phyloP scores from a whole-genome alignment of 2,888 invertebrate genomes.

The Protophormia terraenovae region DNA sequence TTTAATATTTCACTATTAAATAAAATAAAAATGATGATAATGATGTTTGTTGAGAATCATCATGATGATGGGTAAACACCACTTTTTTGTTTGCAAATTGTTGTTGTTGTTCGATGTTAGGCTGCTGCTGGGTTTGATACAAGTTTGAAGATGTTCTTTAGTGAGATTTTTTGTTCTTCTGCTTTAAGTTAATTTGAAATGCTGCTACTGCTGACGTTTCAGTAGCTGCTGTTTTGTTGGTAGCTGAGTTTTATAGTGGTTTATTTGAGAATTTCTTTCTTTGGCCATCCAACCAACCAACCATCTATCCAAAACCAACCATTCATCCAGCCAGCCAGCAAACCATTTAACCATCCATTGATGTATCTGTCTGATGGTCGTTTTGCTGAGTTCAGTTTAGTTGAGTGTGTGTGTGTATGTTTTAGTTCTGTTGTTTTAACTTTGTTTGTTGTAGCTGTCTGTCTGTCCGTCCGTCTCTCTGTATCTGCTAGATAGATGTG shows the following conservation, averaged over 20 bases:
- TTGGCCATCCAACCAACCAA: slow-evolving; percentile 6
- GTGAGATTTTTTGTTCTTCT: neutral
- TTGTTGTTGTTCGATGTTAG: neutral
- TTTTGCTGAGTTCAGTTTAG: too few species aligned
- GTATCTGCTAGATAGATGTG: neutral
- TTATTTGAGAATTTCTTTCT: slow-evolving; percentile 64
- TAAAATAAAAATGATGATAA: neutral
- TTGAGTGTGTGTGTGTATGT: slow-evolving; percentile 9
- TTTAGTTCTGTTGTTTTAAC: slow-evolving; percentile 47
- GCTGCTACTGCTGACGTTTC: slow-evolving; percentile 26
- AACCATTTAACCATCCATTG: slow-evolving; percentile 28
- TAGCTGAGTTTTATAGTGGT: slow-evolving; percentile 29
- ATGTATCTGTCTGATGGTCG: slow-evolving; percentile 53
- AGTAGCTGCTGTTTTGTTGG: slow-evolving; percentile 4
- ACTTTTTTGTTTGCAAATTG: neutral
- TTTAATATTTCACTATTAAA: neutral
- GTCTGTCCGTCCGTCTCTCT: neutral
- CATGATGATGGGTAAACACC: neutral
- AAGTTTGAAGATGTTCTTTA: slow-evolving; percentile 40
- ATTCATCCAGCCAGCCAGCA: neutral
- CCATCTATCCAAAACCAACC: neutral
- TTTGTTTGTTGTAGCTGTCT: too few species aligned
- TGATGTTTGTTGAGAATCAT: neutral
- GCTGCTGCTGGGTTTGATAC: neutral
- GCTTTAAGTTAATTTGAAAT: slow-evolving; percentile 30